Percentiles rank a stretch among this genome's conserved stretches.
phyloP scores from a whole-genome alignment of 2,888 invertebrate genomes.

The Calameuta filiformis region DNA sequence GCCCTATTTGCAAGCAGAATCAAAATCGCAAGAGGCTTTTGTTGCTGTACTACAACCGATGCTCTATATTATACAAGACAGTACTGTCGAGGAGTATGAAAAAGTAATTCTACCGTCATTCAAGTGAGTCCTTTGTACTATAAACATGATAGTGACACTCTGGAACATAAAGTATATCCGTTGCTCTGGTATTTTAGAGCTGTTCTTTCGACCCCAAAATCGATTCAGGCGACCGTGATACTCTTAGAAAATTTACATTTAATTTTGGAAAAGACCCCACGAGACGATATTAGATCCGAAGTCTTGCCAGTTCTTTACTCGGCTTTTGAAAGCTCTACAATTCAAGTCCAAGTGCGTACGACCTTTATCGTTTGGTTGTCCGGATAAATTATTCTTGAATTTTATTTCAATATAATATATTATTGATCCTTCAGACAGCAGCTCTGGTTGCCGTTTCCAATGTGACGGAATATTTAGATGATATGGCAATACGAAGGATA shows the following conservation, averaged over 20 bases:
- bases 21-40: slow-evolving; percentile 86
- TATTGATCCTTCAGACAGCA: slow-evolving; percentile 77
- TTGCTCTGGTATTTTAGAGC: slow-evolving; percentile 65
- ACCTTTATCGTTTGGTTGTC: neutral
- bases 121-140: slow-evolving; percentile 71
- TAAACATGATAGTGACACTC: neutral
- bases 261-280: slow-evolving; percentile 86
- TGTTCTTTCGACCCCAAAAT: slow-evolving; percentile 82
- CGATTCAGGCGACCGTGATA: slow-evolving; percentile 87
- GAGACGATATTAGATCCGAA: slow-evolving; percentile 82
- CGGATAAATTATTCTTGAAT: neutral
- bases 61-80: slow-evolving; percentile 83
- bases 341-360: slow-evolving; percentile 85
- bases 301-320: slow-evolving; percentile 88
- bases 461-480: slow-evolving; percentile 86
- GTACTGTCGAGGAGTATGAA: slow-evolving; percentile 82
- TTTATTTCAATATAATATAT: neutral
- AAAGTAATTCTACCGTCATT: slow-evolving; percentile 84
- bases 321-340: slow-evolving; percentile 88
- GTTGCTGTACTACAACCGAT: slow-evolving; percentile 88
- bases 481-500: slow-evolving; percentile 81
- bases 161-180: neutral
- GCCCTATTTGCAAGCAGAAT: slow-evolving; percentile 88
- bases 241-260: slow-evolving; percentile 90
- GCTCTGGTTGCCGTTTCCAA: slow-evolving; percentile 89